Evolutionary conservation across 1,140 invertebrate genomes (phyloP).

Genomic region (Littorina saxatilis): DNA sequence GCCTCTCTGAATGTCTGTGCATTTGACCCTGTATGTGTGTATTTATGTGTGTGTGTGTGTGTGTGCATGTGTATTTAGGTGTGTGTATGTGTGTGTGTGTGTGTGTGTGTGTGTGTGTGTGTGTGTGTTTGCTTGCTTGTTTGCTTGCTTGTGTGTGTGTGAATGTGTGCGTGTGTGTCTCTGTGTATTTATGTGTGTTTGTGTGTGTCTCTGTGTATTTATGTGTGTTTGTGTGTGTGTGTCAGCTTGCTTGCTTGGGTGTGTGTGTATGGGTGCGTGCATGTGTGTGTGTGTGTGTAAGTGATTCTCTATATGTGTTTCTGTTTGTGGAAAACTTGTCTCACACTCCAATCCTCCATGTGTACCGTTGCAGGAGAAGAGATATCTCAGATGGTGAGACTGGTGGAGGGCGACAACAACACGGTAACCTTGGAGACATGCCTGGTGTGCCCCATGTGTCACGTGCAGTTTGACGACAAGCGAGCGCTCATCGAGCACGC

Average conservation of each 20-base stretch:
- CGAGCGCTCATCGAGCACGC: slow-evolving; percentile 79
- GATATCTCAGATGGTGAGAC: neutral
- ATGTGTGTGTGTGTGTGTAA: neutral
- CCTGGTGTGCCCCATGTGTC: slow-evolving; percentile 69
- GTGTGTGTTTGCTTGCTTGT: too few species aligned
- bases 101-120: neutral
- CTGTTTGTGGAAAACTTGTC: too few species aligned
- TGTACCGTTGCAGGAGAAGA: neutral
- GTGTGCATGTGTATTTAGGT: neutral
- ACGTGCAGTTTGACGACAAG: slow-evolving; percentile 74
- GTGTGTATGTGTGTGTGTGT: neutral
- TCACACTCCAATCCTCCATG: too few species aligned
- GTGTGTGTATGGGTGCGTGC: too few species aligned
- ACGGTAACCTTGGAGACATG: slow-evolving; percentile 53
- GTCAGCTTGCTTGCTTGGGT: neutral
- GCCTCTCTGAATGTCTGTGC: too few species aligned
- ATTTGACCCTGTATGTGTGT: too few species aligned
- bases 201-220: too few species aligned
- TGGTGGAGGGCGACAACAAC: slow-evolving; percentile 39
- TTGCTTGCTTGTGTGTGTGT: too few species aligned
- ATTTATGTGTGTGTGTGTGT: too few species aligned
- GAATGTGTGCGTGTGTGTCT: too few species aligned
- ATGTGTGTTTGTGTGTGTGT: too few species aligned
- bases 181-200: too few species aligned
- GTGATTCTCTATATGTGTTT: neutral